Evolutionary conservation across 1,140 invertebrate species (phyloP), one percentile per base, ranked within the genome.

Genomic region (Eumaeus atala): DNA sequence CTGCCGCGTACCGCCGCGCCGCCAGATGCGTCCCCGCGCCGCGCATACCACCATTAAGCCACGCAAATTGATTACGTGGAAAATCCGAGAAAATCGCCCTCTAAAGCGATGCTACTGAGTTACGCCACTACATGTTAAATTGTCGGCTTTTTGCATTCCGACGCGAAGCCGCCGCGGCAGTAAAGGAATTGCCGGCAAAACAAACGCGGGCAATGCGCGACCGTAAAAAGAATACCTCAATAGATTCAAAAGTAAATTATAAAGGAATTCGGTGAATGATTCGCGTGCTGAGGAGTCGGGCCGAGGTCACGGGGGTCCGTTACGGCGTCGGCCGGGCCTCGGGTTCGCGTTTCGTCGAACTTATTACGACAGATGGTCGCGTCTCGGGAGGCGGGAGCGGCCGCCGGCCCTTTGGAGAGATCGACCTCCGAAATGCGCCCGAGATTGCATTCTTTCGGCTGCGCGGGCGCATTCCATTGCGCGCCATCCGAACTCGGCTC

Each of bases 371-470:
- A 84, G 80, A 84, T 82, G 79, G 71, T 70, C 73, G 72, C 66
- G 72, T 71, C 59, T 67, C 68, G 74, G 73, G 75, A 77, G 77
- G 77, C 77, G 74, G 82, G 77, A 74, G 74, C 75, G 72, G 68
- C 63, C 70, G 66, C 69, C 66, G 70, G 74, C 74, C 74, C 77
- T 76, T 76, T 64, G 77, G 81, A 86, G 83, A 85, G 83, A 85
- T 84, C 83, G 80, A 82, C 77, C 81, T 82, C 84, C 84, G 81
- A 80, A 84, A 78, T 77, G 77, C 79, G 77, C 74, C 79, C 87
- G 83, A 84, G 87, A 85, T 86, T 80, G 77, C 79, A 88, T 88
- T 88, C 86, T 87, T 88, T 86, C 83, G 86, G 79, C 80, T 74
- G 77, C 72, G 74, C 79, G 83, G 76, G 77, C 85, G 77, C 84